phyloP scores from a whole-genome alignment of 2,797 vertebrate species.

The Dipus sagitta region DNA sequence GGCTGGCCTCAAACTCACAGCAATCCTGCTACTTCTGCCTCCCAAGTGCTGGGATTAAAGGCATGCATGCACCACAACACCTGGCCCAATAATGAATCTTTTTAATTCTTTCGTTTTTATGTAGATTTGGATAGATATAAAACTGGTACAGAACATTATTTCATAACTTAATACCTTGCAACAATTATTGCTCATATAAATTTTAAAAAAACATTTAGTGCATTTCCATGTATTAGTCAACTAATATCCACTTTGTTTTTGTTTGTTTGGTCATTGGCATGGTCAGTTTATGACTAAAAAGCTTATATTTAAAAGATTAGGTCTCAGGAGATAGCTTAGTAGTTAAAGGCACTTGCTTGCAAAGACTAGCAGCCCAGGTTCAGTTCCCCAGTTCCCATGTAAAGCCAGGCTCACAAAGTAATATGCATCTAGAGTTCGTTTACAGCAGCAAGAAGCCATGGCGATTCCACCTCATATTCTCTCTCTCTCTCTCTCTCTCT shows the following conservation, averaged over 20 bases:
- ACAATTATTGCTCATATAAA: constrained; percentile 31
- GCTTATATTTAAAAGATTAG: neutral
- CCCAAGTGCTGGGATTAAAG: no score
- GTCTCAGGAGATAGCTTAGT: no score
- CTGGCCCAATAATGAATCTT: neutral
- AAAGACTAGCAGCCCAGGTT: no score
- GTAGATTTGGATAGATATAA: constrained; percentile 32
- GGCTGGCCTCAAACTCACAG: no score
- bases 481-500: no score
- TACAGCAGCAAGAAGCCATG: no score
- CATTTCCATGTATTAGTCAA: neutral
- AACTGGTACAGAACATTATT: neutral
- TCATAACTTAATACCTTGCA: neutral
- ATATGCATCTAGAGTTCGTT: no score
- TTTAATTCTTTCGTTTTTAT: constrained; percentile 22
- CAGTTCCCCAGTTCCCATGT: no score
- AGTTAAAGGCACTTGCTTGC: no score
- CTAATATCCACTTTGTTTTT: neutral
- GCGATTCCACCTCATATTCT: no score
- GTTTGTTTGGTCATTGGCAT: neutral
- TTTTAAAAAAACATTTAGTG: constrained; percentile 15
- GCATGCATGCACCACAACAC: neutral
- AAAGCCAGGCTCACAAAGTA: no score
- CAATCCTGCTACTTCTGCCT: no score
- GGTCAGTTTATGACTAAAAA: neutral